Evolutionary conservation across 2,797 vertebrate genomes (phyloP), one percentile per base, ranked within the genome.

Genomic region (Coccyzus lansbergi): DNA sequence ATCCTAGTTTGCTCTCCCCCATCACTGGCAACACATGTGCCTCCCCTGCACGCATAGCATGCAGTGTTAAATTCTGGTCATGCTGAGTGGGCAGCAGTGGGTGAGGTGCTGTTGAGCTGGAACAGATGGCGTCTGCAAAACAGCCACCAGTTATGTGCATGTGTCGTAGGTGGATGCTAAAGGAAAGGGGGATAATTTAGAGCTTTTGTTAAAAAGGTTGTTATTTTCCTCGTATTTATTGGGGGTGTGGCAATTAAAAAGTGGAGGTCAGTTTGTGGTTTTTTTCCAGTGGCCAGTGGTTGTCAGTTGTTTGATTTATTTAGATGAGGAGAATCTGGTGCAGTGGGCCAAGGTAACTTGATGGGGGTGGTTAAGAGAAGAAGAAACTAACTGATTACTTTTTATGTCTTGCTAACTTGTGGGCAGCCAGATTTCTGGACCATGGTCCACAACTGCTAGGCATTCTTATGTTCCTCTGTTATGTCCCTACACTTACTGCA

Each of bases 121-220:
- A 95, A 75, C 95, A 96, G 95, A 96, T 95, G 94, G 94, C 3
- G 94, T 96, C 94, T 95, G 88, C 90, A 88, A 12, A 86, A 86
- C 91, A 95, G 95, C 93, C 93, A 79, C 91, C 72, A 49, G 88
- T 56, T 95, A 64, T 8, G 53, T 67, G 69, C 72, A 7, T 87
- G 91, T 69, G 60, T 59, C 93, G 94, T 93, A 89, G 96, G 93
- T 93, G 95, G 92, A 31, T 95, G 88, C 86, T 95, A 88, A 94
- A 93, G 84, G 84, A 74, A 78, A 95, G 71, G 11, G 58, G 65
- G 63, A 56, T 83, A 81, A 90, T 62, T 84, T 79, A 10, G 36
- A 51, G 62, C 0, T 89, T 91, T 82, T 74, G 18, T 63, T 79
- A 44, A 82, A 90, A 77, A 67, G 40, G 36, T 60, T 53, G 22